Evolutionary conservation across 2,888 invertebrate genomes (phyloP), one percentile per base, ranked within the genome.

Genomic region (Geotrupes spiniger): DNA sequence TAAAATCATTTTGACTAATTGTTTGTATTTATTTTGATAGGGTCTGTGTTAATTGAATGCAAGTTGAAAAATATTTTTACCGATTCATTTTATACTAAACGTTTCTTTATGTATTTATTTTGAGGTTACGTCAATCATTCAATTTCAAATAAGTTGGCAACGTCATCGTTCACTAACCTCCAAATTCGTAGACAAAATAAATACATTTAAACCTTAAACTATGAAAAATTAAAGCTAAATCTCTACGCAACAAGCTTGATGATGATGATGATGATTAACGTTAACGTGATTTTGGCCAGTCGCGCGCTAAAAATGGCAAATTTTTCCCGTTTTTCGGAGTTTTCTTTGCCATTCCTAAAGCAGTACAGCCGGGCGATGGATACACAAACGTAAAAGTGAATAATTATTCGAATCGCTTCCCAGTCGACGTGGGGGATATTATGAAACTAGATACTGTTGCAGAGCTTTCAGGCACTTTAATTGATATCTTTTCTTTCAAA

Each of bases 401-500:
- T 11, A 27, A 29, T 45, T 38, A 37, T 40, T 49, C 48, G 28
- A 28, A 39, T 37, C 41, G 41, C 26, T 36, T 26, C 45, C 50
- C 50, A 44, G 50, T 46, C 41, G 45, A 44, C 36, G 45, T 46
- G 50, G 50, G 50, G n/a, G 50, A 50, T 50, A 46, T 36, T 37
- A 50, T 40, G 15, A 50, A 36, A 29, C 50, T 41, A 37, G 50
- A 33, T 33, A 33, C 31, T 9, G 31, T 43, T 33, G 33, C 33
- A 10, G 43, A 43, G 25, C 38, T 46, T 28, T 37, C 50, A 42
- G 50, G 50, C 45, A 50, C 33, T 31, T 38, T 50, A 21, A 50
- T 33, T 29, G 29, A 42, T n/a, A 88, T 80, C 58, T 84, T 82
- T 63, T 86, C 84, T 51, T 87, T 82, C 33, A 89, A 75, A 53